Percentiles rank a stretch among this genome's conserved stretches.
Conservation (phyloP, 2,113 vertebrate species). For the Sterna hirundo region DNA sequence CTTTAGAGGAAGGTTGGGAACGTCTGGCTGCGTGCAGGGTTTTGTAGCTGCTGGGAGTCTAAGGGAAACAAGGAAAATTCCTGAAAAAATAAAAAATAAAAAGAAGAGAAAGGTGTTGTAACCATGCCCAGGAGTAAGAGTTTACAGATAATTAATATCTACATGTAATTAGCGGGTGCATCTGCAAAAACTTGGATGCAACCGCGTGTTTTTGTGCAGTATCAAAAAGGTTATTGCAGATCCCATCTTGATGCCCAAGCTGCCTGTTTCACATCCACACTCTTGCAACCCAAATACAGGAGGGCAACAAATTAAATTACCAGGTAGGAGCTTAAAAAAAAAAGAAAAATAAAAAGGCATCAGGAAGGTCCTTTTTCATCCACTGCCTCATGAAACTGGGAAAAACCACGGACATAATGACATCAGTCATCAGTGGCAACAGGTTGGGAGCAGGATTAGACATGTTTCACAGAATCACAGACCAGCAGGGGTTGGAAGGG, state of each 20-base stretch:
- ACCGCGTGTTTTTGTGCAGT: accelerated
- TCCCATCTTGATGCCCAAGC: not conserved
- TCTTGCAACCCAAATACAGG: not conserved
- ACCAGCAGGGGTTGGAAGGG: too few species aligned
- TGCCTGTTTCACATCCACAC: not conserved
- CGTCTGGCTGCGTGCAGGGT: not conserved
- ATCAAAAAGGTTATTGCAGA: not conserved
- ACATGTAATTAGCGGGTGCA: not conserved
- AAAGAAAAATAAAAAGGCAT: not conserved
- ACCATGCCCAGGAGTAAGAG: not conserved
- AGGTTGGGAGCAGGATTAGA: not conserved
- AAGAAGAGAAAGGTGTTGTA: not conserved
- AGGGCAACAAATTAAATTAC: not conserved
- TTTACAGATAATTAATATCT: too few species aligned
- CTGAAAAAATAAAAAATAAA: not conserved
- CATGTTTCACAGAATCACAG: too few species aligned
- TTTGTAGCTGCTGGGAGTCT: not conserved
- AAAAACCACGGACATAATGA: accelerated
- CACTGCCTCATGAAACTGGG: not conserved
- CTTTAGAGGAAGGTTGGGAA: not conserved
- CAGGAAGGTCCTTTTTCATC: not conserved
- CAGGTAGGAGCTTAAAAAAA: not conserved
- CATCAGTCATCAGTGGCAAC: accelerated
- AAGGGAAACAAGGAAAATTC: not conserved
- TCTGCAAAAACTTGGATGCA: not conserved